A percentile compares a stretch with the other conserved stretches of the same genome.
Conservation (phyloP, 2,797 vertebrate genomes). For the Fistularia commersonii region DNA sequence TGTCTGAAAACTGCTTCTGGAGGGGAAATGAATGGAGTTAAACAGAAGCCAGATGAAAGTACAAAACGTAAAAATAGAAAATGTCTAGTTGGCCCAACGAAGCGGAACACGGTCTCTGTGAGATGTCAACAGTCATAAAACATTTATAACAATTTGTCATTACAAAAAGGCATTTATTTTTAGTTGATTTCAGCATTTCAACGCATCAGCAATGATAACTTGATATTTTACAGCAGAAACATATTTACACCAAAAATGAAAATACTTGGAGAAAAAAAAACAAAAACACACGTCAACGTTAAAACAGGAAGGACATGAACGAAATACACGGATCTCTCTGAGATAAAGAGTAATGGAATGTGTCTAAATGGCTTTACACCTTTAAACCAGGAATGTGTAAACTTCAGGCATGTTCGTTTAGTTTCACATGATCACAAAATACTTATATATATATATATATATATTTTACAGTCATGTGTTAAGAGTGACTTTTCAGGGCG, state of each 20-base stretch:
- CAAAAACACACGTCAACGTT: slow-evolving; percentile 16
- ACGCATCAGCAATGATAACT: slow-evolving; percentile 14
- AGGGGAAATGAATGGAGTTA: too few species aligned
- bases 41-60: too few species aligned
- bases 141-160: not conserved
- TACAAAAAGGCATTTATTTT: slow-evolving; percentile 55
- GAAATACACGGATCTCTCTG: slow-evolving; percentile 8
- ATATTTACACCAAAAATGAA: slow-evolving; percentile 36
- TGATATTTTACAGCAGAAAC: slow-evolving; percentile 21
- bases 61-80: too few species aligned
- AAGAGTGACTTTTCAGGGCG: too few species aligned
- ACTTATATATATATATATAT: too few species aligned
- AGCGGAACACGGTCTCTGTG: too few species aligned
- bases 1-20: too few species aligned
- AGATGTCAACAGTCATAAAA: too few species aligned
- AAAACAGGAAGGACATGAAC: slow-evolving; percentile 17
- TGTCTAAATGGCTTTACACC: slow-evolving; percentile 57
- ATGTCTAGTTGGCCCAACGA: too few species aligned
- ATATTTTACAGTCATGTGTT: too few species aligned
- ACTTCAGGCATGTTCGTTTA: slow-evolving; percentile 24
- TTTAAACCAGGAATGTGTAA: slow-evolving; percentile 37
- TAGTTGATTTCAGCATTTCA: too few species aligned
- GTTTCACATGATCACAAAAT: too few species aligned
- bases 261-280: slow-evolving; percentile 2
- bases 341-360: slow-evolving; percentile 49